These are phyloP conservation scores for Xanthostigma xanthostigma DNA, from an alignment of 2,888 invertebrate genomes.

Conservation along the genomic window DNA sequence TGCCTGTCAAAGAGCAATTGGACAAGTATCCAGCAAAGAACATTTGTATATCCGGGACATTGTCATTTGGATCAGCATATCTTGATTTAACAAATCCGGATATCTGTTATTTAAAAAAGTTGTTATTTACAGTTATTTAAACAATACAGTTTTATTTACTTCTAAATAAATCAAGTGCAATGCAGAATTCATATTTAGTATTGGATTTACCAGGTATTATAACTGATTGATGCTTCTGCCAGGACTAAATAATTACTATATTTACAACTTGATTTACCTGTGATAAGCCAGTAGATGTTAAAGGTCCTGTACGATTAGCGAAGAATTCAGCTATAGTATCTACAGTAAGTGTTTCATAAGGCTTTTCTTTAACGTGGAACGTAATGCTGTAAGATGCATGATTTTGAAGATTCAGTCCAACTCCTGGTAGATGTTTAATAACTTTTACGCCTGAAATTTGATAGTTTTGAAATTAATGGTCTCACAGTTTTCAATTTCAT, in stretches of 20 bases:
- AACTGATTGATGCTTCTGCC: too few species aligned
- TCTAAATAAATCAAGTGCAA: not conserved
- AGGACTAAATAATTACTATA: too few species aligned
- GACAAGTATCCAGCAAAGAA: constrained; percentile 9
- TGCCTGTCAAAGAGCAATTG: constrained; percentile 5
- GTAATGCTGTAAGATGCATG: constrained; percentile 10
- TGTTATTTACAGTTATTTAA: not conserved
- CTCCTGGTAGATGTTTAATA: constrained; percentile 22
- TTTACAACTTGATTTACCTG: constrained; percentile 4
- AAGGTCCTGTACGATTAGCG: constrained; percentile 5
- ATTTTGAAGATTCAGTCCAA: constrained; percentile 21
- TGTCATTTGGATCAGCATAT: constrained; percentile 3
- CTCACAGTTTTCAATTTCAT: not conserved
- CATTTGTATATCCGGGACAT: constrained; percentile 9
- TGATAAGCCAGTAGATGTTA: constrained; percentile 10
- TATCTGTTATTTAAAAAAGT: constrained; percentile 2
- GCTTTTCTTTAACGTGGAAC: constrained; percentile 6
- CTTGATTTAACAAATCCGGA: constrained; percentile 8
- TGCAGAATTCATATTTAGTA: not conserved
- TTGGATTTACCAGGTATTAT: too few species aligned
- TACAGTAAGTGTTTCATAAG: constrained; percentile 4
- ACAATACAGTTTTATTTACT: not conserved
- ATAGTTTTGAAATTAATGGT: too few species aligned
- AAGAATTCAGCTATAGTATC: constrained; percentile 5
- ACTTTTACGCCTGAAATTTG: constrained; percentile 16